Evolutionary conservation across 2,113 vertebrate genomes (phyloP).

Genomic region (Myanophis thanlyinensis): DNA sequence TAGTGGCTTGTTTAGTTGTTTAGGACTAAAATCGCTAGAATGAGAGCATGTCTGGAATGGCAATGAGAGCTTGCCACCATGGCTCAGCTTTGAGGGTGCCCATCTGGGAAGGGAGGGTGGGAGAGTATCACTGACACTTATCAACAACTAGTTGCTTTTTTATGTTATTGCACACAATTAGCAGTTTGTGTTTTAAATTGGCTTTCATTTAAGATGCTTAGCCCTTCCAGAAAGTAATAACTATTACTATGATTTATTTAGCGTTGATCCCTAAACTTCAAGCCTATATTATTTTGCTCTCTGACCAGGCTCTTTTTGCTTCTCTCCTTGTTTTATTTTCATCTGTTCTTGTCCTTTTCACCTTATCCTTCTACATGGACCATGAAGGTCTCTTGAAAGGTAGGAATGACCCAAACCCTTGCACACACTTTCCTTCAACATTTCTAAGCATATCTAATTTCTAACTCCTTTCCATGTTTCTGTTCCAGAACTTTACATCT

Average conservation of each 20-base stretch:
- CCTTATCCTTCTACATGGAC: conserved; percentile 69
- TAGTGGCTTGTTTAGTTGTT: background rate
- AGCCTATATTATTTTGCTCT: conserved; percentile 50
- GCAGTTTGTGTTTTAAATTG: fast-evolving
- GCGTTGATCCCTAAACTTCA: conserved; percentile 50
- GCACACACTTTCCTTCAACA: conserved; percentile 49
- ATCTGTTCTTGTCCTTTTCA: conserved; percentile 69
- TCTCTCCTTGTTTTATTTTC: conserved; percentile 67
- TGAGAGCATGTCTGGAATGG: fast-evolving
- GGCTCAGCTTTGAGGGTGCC: fast-evolving
- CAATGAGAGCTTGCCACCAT: fast-evolving
- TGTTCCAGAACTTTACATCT: conserved; percentile 30
- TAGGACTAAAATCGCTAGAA: background rate
- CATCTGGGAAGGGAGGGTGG: background rate
- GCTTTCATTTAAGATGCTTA: conserved; percentile 43
- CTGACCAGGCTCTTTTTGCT: conserved; percentile 64
- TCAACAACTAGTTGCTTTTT: background rate
- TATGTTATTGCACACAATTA: background rate
- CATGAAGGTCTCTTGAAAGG: conserved; percentile 84
- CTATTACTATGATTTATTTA: background rate
- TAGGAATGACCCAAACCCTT: conserved; percentile 64
- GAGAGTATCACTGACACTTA: background rate
- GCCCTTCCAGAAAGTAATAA: conserved; percentile 31
- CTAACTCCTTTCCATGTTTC: background rate
- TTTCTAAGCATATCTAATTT: conserved; percentile 23